Conservation (phyloP, 2,888 invertebrate species). For the Amitus sp. region DNA sequence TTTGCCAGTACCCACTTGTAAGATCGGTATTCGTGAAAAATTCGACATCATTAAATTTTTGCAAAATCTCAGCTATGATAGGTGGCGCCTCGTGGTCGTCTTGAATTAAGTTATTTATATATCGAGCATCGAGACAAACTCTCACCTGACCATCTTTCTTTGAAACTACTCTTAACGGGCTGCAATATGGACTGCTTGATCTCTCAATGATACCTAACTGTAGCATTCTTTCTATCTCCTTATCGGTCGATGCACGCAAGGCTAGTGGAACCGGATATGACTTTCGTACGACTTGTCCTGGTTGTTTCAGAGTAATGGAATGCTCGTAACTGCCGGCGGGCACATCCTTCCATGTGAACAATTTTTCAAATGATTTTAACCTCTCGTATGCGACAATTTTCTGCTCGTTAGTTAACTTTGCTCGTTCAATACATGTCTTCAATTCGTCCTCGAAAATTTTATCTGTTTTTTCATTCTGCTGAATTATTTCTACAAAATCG, state of each 20-base stretch:
- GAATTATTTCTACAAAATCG: no score
- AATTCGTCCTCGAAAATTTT: not conserved
- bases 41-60: conserved; percentile 32
- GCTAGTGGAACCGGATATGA: conserved; percentile 5
- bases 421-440: no score
- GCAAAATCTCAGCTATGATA: conserved; percentile 30
- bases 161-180: conserved; percentile 47
- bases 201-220: not conserved
- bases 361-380: not conserved
- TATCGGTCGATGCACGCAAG: not conserved
- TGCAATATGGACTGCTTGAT: conserved; percentile 46
- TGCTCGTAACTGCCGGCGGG: not conserved
- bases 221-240: not conserved
- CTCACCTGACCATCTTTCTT: conserved; percentile 50
- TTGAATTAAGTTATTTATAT: conserved; percentile 46
- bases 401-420: no score
- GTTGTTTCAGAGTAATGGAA: not conserved
- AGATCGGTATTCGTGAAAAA: conserved; percentile 37
- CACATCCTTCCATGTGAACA: not conserved
- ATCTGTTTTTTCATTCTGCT: no score
- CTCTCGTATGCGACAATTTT: not conserved
- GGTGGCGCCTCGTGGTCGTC: conserved; percentile 45
- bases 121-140: conserved; percentile 50
- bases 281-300: not conserved
- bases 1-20: conserved; percentile 44